phyloP scores from a whole-genome alignment of 2,113 vertebrate species.

The Struthidea cinerea region DNA sequence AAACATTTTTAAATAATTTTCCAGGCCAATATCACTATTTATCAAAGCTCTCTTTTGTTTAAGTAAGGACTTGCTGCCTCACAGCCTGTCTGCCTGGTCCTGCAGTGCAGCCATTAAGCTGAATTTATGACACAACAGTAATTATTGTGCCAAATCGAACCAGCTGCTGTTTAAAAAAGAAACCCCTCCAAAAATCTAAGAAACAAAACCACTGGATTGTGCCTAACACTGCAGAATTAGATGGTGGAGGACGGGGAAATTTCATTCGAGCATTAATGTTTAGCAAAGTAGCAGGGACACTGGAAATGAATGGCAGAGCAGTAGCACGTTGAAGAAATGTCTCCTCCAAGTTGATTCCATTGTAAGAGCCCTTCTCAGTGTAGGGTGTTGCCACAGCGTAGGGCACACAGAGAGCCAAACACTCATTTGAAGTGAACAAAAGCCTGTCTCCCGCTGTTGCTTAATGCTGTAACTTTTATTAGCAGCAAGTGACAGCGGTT shows the following conservation, averaged over 20 bases:
- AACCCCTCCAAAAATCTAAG: neutral
- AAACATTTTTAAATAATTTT: neutral
- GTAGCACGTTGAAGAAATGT: neutral
- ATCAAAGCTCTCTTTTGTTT: neutral
- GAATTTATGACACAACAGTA: neutral
- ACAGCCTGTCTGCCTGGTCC: neutral
- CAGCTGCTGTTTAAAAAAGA: neutral
- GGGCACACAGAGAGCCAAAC: slow-evolving; percentile 15
- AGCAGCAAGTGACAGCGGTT: slow-evolving; percentile 17
- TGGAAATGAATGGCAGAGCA: neutral
- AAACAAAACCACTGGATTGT: neutral
- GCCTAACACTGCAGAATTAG: neutral
- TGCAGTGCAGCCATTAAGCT: neutral
- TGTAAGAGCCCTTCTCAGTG: neutral
- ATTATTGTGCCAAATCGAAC: neutral
- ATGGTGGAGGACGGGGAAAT: neutral
- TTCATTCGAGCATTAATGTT: neutral
- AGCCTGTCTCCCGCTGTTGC: slow-evolving; percentile 18
- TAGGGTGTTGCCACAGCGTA: neutral
- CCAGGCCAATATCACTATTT: neutral
- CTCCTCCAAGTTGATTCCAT: neutral
- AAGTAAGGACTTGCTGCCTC: neutral
- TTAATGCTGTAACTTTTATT: slow-evolving; percentile 43
- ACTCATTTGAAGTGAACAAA: slow-evolving; percentile 26
- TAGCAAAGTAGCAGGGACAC: neutral